These are phyloP conservation scores for Allygus modestus DNA, from an alignment of 2,888 invertebrate genomes.

Conservation along the genomic window DNA sequence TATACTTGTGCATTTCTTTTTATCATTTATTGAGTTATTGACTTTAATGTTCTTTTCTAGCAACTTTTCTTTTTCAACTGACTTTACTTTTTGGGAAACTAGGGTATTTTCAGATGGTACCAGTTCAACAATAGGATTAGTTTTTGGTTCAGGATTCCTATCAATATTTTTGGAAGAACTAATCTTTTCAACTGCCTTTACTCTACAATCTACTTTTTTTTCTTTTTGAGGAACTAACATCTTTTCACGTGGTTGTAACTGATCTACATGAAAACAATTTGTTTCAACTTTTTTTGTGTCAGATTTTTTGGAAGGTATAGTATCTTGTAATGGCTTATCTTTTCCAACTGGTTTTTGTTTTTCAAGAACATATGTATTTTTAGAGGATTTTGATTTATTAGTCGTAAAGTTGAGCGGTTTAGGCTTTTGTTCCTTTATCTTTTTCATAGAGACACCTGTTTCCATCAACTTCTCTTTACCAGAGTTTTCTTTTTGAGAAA, in stretches of 20 bases:
- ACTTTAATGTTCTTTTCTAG: not conserved
- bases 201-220: not conserved
- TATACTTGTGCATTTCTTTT: not conserved
- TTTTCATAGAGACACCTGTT: not conserved
- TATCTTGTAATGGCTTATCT: not conserved
- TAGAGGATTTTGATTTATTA: not conserved
- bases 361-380: not conserved
- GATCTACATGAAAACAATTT: not conserved
- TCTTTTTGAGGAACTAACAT: not conserved
- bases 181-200: not conserved
- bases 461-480: not conserved
- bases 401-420: not conserved
- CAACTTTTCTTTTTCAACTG: not conserved
- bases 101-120: not conserved
- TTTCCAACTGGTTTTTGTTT: not conserved
- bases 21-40: not conserved
- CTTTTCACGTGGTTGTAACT: not conserved
- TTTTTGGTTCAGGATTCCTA: not conserved
- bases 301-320: not conserved
- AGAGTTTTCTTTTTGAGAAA: not conserved
- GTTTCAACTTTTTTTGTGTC: not conserved
- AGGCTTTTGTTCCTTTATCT: not conserved
- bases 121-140: not conserved
- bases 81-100: not conserved
- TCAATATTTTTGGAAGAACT: constrained; percentile 2